Percentiles rank a stretch among this genome's conserved stretches.
Conservation (phyloP, 2,797 vertebrate species). For the Merluccius polli region DNA sequence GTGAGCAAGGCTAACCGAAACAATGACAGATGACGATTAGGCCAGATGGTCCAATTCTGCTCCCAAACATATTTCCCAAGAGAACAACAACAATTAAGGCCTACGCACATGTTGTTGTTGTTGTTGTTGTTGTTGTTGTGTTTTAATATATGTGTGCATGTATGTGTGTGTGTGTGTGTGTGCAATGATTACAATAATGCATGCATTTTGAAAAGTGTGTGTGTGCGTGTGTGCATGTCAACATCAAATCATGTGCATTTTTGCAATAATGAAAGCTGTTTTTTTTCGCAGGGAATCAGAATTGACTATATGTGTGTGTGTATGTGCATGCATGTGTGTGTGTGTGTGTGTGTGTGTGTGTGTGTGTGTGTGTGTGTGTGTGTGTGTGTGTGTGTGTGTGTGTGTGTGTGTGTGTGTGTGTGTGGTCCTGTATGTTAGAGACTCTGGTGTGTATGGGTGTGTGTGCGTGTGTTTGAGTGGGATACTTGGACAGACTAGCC, state of each 20-base stretch:
- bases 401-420: too few species aligned
- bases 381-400: too few species aligned
- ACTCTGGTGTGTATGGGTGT: background rate
- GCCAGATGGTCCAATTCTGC: slow-evolving; percentile 31
- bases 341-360: slow-evolving; percentile 13
- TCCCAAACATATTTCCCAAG: slow-evolving; percentile 37
- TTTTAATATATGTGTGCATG: slow-evolving; percentile 16
- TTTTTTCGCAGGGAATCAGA: background rate
- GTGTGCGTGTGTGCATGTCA: background rate
- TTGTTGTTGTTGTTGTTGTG: slow-evolving; percentile 2
- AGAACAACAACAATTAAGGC: slow-evolving; percentile 35
- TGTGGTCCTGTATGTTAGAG: too few species aligned
- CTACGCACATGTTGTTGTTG: background rate
- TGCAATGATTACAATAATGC: background rate
- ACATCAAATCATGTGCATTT: background rate
- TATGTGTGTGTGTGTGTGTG: slow-evolving; percentile 22
- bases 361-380: background rate
- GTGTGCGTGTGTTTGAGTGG: background rate
- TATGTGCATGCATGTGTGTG: background rate
- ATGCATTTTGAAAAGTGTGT: background rate
- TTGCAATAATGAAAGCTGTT: background rate
- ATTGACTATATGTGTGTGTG: background rate
- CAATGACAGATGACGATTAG: slow-evolving; percentile 28
- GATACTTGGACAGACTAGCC: background rate
- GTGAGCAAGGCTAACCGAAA: slow-evolving; percentile 37